phyloP scores from a whole-genome alignment of 2,888 invertebrate genomes.

The Stictocephala bisonia region DNA sequence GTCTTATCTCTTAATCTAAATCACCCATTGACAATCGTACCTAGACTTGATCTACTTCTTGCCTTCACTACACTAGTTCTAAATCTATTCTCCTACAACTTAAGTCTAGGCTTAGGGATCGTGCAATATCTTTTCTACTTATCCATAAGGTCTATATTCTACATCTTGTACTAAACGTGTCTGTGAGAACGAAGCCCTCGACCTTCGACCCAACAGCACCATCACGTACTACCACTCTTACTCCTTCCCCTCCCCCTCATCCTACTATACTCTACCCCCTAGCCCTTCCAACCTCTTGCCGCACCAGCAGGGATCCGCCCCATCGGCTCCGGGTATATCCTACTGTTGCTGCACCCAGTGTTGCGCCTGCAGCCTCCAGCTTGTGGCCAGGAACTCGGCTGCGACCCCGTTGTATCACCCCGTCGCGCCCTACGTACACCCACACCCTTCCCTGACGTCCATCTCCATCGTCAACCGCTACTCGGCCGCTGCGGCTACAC shows the following conservation, averaged over 20 bases:
- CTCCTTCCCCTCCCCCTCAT: conserved; percentile 45
- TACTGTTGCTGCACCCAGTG: conserved; percentile 45
- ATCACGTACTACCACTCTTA: conserved; percentile 47
- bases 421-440: conserved; percentile 36
- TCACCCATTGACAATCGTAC: conserved; percentile 31
- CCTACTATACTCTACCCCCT: conserved; percentile 45
- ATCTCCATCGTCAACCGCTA: conserved; percentile 37
- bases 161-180: not conserved
- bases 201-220: conserved; percentile 31
- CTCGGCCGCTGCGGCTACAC: not conserved
- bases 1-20: conserved; percentile 17
- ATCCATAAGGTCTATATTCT: not conserved
- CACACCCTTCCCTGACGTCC: conserved; percentile 29
- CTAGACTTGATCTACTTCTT: conserved; percentile 5
- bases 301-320: not conserved
- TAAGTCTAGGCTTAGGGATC: not conserved
- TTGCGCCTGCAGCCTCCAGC: conserved; percentile 44
- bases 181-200: not conserved
- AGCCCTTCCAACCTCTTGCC: conserved; percentile 43
- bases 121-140: conserved; percentile 30
- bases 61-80: conserved; percentile 7
- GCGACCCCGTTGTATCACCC: conserved; percentile 21
- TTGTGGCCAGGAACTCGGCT: conserved; percentile 31
- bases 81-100: conserved; percentile 25
- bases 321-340: not conserved